Conservation (phyloP, 2,888 invertebrate genomes). For the Mythimna vitellina region DNA sequence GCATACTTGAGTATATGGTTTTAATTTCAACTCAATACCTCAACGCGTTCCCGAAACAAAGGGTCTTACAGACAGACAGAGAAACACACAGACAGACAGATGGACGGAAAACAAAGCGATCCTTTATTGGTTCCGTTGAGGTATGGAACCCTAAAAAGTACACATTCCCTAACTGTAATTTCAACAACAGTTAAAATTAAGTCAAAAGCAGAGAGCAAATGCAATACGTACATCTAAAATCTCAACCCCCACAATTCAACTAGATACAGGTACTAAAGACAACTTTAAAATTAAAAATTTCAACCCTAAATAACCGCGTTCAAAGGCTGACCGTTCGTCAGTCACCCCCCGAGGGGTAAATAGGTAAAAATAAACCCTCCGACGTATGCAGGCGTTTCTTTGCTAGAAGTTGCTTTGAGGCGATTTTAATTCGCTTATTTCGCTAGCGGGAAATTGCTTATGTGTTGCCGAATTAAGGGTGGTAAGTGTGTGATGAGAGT, state of each 20-base stretch:
- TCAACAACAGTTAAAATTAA: slow-evolving; percentile 13
- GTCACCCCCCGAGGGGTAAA: slow-evolving; percentile 76
- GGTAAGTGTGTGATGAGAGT: slow-evolving; percentile 40
- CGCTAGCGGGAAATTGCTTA: slow-evolving; percentile 83
- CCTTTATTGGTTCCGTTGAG: too few relatives aligned
- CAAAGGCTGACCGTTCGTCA: slow-evolving; percentile 81
- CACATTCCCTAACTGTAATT: not conserved
- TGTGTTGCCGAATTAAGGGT: slow-evolving; percentile 81
- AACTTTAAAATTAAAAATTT: slow-evolving; percentile 57
- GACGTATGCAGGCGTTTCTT: slow-evolving; percentile 84
- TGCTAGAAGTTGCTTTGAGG: slow-evolving; percentile 86
- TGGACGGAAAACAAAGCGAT: too few relatives aligned
- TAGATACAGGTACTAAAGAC: slow-evolving; percentile 31
- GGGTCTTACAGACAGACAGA: accelerated
- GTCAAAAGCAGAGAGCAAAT: slow-evolving; percentile 17
- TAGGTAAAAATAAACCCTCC: slow-evolving; percentile 82
- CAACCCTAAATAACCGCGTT: slow-evolving; percentile 68
- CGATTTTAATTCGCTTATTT: slow-evolving; percentile 89
- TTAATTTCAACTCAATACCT: too few relatives aligned
- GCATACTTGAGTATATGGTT: too few relatives aligned
- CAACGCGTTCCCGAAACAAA: too few relatives aligned
- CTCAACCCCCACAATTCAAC: slow-evolving; percentile 15
- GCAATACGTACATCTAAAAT: slow-evolving; percentile 3
- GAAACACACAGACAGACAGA: too few relatives aligned
- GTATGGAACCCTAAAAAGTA: too few relatives aligned